Conservation (phyloP, 35 echinoderm and acorn worm genomes). For the Apostichopus parvimensis region DNA sequence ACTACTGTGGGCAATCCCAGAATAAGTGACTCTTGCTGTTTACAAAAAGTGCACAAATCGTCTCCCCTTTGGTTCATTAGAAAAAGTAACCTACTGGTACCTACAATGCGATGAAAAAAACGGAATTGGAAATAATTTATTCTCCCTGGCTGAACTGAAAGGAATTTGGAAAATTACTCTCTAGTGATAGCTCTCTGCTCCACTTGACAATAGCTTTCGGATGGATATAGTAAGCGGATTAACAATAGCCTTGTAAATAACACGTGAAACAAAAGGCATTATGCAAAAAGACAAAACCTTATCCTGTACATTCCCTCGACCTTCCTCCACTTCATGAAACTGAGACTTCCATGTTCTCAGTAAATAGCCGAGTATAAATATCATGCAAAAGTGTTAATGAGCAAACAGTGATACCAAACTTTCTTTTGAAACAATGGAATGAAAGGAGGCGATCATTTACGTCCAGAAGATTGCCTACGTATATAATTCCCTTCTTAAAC, state of each 20-base stretch:
- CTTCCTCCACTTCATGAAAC: neutral
- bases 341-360: neutral
- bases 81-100: neutral
- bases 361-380: neutral
- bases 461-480: too few relatives aligned
- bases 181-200: neutral
- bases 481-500: too few relatives aligned
- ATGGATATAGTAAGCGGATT: neutral
- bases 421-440: neutral
- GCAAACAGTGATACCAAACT: neutral
- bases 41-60: neutral
- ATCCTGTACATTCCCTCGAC: neutral
- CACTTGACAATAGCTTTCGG: neutral
- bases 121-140: neutral
- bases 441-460: too few relatives aligned
- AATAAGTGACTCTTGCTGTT: neutral
- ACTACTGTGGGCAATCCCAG: neutral
- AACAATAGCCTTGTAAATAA: neutral
- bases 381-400: neutral
- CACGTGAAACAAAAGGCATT: neutral
- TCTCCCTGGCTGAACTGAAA: neutral
- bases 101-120: neutral
- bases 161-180: neutral
- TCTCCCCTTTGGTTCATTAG: neutral
- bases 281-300: neutral